A percentile compares a stretch with the other conserved stretches of the same genome.
Evolutionary conservation across 1,140 invertebrate genomes (phyloP).

Genomic region (Caenorhabditis tropicalis): DNA sequence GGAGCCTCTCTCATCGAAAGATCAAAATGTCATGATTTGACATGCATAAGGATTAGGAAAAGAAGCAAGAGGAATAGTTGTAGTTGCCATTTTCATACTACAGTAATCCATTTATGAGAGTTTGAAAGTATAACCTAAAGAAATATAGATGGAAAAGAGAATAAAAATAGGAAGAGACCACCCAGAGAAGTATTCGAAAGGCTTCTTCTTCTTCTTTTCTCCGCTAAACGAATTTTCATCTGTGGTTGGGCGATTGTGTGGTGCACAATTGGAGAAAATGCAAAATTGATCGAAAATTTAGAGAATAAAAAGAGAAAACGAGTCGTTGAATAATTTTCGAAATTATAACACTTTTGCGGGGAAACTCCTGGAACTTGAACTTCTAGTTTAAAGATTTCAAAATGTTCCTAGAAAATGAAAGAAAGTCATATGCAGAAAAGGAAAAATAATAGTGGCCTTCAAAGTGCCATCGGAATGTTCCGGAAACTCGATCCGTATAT

Average conservation of each 20-base stretch:
- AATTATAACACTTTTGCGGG: no score
- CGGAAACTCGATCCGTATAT: slow-evolving; percentile 27
- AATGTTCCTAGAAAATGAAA: background rate
- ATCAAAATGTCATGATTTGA: slow-evolving; percentile 37
- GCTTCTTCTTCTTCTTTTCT: background rate
- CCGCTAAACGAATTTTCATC: slow-evolving; percentile 34
- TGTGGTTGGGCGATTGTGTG: background rate
- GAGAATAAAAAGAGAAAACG: no score
- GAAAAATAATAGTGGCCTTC: background rate
- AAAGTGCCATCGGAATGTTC: slow-evolving; percentile 21
- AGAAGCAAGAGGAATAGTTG: background rate
- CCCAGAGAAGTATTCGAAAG: slow-evolving; percentile 11
- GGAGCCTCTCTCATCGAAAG: background rate
- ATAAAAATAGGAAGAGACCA: background rate
- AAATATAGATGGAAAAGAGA: background rate
- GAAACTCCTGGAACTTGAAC: no score
- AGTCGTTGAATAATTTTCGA: no score
- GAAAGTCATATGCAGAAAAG: background rate
- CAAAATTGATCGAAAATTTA: background rate
- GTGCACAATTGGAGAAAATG: background rate
- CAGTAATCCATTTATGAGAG: slow-evolving; percentile 32
- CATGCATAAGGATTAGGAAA: background rate
- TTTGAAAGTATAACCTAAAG: background rate
- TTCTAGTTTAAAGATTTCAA: no score
- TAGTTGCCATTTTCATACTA: background rate